Percentiles rank a stretch among this genome's conserved stretches.
phyloP scores from a whole-genome alignment of 1,140 invertebrate species.

The Lucilia sericata region DNA sequence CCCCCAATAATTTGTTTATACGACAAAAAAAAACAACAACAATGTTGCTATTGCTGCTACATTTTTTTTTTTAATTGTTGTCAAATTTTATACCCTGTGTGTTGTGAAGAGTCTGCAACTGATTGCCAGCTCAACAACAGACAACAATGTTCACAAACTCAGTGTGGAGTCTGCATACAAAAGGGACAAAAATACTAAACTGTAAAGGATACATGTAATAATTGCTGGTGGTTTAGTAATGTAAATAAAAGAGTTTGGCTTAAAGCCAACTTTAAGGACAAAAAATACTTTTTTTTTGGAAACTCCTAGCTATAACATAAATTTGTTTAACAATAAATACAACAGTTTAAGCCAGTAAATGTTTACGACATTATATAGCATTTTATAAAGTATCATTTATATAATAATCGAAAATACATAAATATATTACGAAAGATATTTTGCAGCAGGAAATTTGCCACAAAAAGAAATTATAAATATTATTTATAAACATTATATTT shows the following conservation, averaged over 20 bases:
- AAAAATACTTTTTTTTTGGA: not conserved
- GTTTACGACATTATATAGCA: not conserved
- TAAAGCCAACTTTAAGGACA: not conserved
- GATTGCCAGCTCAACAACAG: conserved; percentile 3
- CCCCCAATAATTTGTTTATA: not conserved
- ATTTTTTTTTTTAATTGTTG: not conserved
- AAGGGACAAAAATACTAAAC: not conserved
- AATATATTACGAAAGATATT: not conserved
- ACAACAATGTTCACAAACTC: not conserved
- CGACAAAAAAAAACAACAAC: not conserved
- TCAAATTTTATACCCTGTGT: not conserved
- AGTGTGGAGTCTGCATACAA: not conserved
- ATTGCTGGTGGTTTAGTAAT: conserved; percentile 5
- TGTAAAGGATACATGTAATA: conserved; percentile 4
- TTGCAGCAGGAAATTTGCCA: not conserved
- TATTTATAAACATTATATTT: not conserved
- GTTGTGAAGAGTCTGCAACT: not conserved
- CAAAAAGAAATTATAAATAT: not conserved
- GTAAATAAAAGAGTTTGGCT: conserved; percentile 22
- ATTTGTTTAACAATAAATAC: not conserved
- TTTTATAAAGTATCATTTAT: not conserved
- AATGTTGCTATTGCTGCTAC: no score
- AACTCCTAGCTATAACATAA: not conserved
- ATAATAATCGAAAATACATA: not conserved
- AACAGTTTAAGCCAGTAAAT: not conserved